Evolutionary conservation across 2,888 invertebrate species (phyloP), one percentile per base, ranked within the genome.

Genomic region (Spisula solida): DNA sequence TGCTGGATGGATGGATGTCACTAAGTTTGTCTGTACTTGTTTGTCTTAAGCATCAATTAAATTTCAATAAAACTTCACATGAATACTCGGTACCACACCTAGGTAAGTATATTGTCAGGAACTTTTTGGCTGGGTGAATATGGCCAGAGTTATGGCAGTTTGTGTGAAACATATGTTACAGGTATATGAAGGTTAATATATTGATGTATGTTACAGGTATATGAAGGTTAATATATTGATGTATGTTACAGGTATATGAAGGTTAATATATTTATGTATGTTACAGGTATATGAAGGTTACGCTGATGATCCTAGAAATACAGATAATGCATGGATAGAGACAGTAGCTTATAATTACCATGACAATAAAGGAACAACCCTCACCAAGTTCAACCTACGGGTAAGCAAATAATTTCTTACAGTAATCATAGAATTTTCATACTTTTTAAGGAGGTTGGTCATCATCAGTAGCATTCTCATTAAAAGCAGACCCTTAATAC

Each of bases 321-420:
- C 99, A 0, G 99, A 99, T 96, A 99, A 99, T 96, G 98, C 99
- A 0, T 99, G 99, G 99, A 99, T 99, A 97, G 99, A 99, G 97
- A 99, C 99, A 0, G 97, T 98, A 6, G 99, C 98, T 0, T 97
- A 98, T 83, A 99, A 98, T 97, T 99, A 99, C 96, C 99, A 99
- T 96, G 99, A 99, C 96, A 98, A 98, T 34, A 97, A 97, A 78
- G 98, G 98, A 18, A 79, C 85, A 48, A 97, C 97, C 85, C 97
- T 98, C 10, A 98, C 98, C 0, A 90, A 95, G 80, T 97, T 99
- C 90, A 97, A 97, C n/a, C 97, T 99, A 20, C 88, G 90, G 89
- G 94, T 94, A 93, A 88, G 93, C 75, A 5, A 25, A n/a, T 51
- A 6, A 48, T 31, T n/a, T 25, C 79, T 51, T 41, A 41, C 41